Evolutionary conservation across 1,140 invertebrate species (phyloP).

Genomic region (Pseudomyrmex concolor): DNA sequence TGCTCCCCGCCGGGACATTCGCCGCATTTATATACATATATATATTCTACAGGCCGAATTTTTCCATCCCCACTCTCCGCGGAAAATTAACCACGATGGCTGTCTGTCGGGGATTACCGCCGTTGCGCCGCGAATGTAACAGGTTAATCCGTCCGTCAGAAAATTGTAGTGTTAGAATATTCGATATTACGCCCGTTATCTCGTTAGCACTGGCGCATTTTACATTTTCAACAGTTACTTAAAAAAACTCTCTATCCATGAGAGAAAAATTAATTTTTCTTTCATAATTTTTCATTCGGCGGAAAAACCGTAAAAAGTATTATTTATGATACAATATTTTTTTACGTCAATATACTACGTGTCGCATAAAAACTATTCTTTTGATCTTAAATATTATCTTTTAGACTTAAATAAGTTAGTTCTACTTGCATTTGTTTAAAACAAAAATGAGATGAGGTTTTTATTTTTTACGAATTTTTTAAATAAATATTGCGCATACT

Average conservation of each 20-base stretch:
- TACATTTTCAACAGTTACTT: conserved; percentile 4
- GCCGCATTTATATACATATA: conserved; percentile 23
- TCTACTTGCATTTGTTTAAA: too few relatives aligned
- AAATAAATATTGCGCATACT: not conserved
- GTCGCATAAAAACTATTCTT: too few relatives aligned
- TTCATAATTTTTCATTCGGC: not conserved
- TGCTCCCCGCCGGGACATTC: conserved; percentile 27
- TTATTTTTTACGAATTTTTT: too few relatives aligned
- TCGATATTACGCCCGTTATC: conserved; percentile 23
- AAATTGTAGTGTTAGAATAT: conserved; percentile 21
- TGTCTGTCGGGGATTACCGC: conserved; percentile 48
- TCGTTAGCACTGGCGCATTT: not conserved
- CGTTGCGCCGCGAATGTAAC: conserved; percentile 31
- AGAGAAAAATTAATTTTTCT: conserved; percentile 1
- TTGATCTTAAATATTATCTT: too few relatives aligned
- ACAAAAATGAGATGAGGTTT: too few relatives aligned
- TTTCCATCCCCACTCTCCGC: conserved; percentile 33
- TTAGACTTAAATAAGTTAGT: too few relatives aligned
- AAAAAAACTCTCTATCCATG: not conserved
- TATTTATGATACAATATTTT: not conserved
- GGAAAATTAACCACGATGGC: conserved; percentile 52
- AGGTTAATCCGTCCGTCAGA: conserved; percentile 31
- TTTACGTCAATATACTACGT: too few relatives aligned
- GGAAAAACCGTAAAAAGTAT: not conserved
- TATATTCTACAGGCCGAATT: conserved; percentile 32